Conservation (phyloP, 2,113 vertebrate genomes). For the Mesoclemmys tuberculata region DNA sequence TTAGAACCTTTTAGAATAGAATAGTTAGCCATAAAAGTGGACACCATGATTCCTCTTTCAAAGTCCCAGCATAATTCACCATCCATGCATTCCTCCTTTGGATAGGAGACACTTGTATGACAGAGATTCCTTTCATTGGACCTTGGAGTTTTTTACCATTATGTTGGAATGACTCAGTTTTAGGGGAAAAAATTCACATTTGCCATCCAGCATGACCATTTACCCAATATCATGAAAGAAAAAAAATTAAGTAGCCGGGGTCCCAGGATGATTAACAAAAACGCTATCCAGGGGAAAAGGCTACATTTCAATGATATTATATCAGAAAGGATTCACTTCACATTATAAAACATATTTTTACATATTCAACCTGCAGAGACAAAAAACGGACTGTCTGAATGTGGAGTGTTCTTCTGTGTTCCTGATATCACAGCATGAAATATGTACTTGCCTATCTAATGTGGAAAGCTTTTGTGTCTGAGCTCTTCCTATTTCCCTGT, state of each 20-base stretch:
- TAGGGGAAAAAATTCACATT: fast-evolving
- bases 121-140: neutral
- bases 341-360: neutral
- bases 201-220: fast-evolving
- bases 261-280: neutral
- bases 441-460: neutral
- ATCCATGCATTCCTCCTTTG: neutral
- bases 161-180: neutral
- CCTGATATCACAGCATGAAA: neutral
- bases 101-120: neutral
- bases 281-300: neutral
- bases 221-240: neutral
- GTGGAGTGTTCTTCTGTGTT: neutral
- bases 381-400: neutral
- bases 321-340: neutral
- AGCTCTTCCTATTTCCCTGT: neutral
- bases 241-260: neutral
- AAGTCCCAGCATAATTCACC: neutral
- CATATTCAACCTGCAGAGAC: neutral
- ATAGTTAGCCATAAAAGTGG: neutral
- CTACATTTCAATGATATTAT: neutral
- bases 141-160: neutral
- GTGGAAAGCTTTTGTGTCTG: neutral
- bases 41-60: neutral
- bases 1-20: conserved; percentile 20